Evolutionary conservation across 2,888 invertebrate genomes (phyloP).

Genomic region (Harpalus rufipes): DNA sequence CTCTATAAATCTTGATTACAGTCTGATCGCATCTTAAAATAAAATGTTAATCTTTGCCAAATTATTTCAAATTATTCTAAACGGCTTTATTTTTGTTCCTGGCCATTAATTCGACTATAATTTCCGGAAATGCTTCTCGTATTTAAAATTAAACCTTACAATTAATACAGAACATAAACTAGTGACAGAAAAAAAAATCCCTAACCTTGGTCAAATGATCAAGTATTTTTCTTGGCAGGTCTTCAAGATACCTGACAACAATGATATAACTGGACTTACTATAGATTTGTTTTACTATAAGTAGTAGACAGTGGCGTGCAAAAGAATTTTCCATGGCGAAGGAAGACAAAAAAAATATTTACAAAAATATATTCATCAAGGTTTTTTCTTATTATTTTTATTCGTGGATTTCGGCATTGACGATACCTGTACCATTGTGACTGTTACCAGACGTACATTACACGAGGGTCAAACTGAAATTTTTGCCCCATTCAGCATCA

Average conservation of each 20-base stretch:
- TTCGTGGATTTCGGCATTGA: too few species aligned
- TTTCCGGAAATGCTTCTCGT: background rate
- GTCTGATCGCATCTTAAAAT: slow-evolving; percentile 6
- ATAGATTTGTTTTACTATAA: slow-evolving; percentile 16
- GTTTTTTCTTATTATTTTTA: too few species aligned
- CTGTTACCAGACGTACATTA: too few species aligned
- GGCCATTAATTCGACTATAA: background rate
- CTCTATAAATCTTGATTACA: slow-evolving; percentile 1
- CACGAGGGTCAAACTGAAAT: too few species aligned
- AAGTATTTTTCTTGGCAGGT: slow-evolving; percentile 50
- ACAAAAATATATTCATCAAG: too few species aligned
- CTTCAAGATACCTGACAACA: slow-evolving; percentile 45
- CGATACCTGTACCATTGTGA: too few species aligned
- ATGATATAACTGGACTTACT: slow-evolving; percentile 49
- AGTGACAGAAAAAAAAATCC: slow-evolving; percentile 22
- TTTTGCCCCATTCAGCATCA: too few species aligned
- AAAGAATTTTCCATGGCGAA: background rate
- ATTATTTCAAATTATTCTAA: background rate
- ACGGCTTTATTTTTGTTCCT: background rate
- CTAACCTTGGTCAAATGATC: slow-evolving; percentile 58
- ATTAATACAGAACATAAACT: background rate
- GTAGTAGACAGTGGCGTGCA: slow-evolving; percentile 7
- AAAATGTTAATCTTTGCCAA: slow-evolving; percentile 16
- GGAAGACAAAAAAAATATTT: too few species aligned
- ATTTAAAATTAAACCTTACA: slow-evolving; percentile 12